These are phyloP conservation scores for Tupaia chinensis DNA, from an alignment of 2,113 vertebrate genomes.

Conservation along the genomic window DNA sequence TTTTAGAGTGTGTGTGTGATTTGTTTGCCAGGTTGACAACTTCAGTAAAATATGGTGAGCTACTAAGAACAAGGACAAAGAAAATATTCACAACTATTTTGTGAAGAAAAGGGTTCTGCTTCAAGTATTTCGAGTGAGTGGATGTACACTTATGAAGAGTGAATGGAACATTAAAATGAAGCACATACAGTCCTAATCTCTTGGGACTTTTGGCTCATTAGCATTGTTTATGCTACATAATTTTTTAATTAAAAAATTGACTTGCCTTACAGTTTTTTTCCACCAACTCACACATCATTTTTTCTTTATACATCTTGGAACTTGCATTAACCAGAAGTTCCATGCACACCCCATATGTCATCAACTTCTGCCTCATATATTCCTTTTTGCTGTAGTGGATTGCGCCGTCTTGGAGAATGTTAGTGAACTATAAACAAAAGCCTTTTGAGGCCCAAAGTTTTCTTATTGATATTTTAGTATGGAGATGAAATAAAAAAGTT, in stretches of 20 bases:
- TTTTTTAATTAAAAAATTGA: constrained; percentile 85
- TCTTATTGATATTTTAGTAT: constrained; percentile 61
- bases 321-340: constrained; percentile 80
- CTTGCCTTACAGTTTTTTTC: constrained; percentile 81
- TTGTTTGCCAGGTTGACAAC: constrained; percentile 19
- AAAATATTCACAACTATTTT: constrained; percentile 43
- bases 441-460: background rate
- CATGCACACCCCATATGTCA: constrained; percentile 30
- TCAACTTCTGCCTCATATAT: constrained; percentile 67
- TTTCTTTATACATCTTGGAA: constrained; percentile 77
- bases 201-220: constrained; percentile 82
- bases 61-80: constrained; percentile 57
- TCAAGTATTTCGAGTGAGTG: constrained; percentile 62
- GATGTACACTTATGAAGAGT: constrained; percentile 61
- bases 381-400: constrained; percentile 30
- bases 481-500: constrained; percentile 29
- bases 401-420: constrained; percentile 63
- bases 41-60: constrained; percentile 43
- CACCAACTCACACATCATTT: constrained; percentile 73
- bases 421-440: constrained; percentile 72
- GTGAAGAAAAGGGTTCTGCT: constrained; percentile 46
- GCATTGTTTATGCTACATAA: constrained; percentile 78
- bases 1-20: background rate
- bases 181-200: constrained; percentile 73
- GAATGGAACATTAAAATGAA: constrained; percentile 69